A percentile compares a stretch with the other conserved stretches of the same genome.
These are phyloP conservation scores for Pteronotus mesoamericanus DNA, from an alignment of 2,797 vertebrate genomes.

Conservation along the genomic window DNA sequence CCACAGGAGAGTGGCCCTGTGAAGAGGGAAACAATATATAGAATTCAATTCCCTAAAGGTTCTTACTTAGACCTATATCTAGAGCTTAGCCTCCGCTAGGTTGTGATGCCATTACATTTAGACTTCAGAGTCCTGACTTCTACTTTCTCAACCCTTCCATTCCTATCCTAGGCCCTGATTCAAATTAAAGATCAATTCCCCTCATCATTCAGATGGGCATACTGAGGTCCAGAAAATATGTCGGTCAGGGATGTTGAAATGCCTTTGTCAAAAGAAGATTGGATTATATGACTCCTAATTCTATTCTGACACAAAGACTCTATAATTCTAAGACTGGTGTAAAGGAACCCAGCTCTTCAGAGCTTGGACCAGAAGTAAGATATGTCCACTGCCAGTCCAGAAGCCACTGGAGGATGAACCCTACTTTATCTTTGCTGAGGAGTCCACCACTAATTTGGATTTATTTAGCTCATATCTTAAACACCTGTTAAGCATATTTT, in stretches of 20 bases:
- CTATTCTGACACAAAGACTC: not conserved
- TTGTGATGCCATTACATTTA: not conserved
- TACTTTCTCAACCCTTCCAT: not conserved
- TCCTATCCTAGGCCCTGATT: not conserved
- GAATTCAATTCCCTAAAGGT: not conserved
- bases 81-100: not conserved
- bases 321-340: not conserved
- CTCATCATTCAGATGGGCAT: not conserved
- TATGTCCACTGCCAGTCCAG: not conserved
- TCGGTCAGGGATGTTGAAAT: not conserved
- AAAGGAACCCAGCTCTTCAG: not conserved
- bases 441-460: not conserved
- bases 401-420: not conserved
- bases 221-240: not conserved
- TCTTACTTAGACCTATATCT: not conserved
- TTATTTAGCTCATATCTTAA: not conserved
- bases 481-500: not conserved
- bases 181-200: not conserved
- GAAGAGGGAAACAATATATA: not conserved
- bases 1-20: not conserved
- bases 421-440: not conserved
- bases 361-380: not conserved
- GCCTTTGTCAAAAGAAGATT: not conserved
- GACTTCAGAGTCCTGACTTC: not conserved
- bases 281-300: not conserved